These are phyloP conservation scores for Spinus olivaceus DNA, from an alignment of 2,797 vertebrate genomes.

Conservation along the genomic window DNA sequence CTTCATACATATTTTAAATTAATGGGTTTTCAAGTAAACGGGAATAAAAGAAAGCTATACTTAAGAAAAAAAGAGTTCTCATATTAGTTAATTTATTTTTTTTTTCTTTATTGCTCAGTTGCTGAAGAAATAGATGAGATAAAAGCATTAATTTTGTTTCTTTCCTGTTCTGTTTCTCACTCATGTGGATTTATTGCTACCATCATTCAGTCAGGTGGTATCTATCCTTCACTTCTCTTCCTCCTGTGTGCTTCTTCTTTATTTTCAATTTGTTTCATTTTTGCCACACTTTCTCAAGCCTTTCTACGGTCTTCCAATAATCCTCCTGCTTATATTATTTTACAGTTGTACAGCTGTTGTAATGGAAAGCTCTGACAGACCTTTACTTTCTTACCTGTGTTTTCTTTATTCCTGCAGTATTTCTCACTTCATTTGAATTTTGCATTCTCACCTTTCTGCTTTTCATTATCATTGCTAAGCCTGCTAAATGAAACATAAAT, in stretches of 20 bases:
- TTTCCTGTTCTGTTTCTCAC: constrained; percentile 5
- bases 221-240: not conserved
- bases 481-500: not conserved
- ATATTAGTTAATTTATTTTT: constrained; percentile 8
- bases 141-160: constrained; percentile 28
- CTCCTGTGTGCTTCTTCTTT: not conserved
- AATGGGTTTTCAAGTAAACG: not conserved
- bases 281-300: not conserved
- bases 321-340: not conserved
- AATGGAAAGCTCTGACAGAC: not conserved
- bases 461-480: not conserved
- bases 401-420: constrained; percentile 7
- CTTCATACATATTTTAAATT: constrained; percentile 37
- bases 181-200: not conserved
- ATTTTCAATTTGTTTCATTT: constrained; percentile 11
- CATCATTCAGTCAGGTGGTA: not conserved
- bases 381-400: not conserved
- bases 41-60: not conserved
- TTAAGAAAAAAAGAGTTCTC: not conserved
- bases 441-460: constrained; percentile 24
- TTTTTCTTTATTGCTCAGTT: not conserved
- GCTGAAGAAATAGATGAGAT: constrained; percentile 17
- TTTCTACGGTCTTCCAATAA: not conserved
- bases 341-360: not conserved
- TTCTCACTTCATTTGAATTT: constrained; percentile 6